Conservation (phyloP, 2,888 invertebrate species). For the Lepetodrilus schrolli region DNA sequence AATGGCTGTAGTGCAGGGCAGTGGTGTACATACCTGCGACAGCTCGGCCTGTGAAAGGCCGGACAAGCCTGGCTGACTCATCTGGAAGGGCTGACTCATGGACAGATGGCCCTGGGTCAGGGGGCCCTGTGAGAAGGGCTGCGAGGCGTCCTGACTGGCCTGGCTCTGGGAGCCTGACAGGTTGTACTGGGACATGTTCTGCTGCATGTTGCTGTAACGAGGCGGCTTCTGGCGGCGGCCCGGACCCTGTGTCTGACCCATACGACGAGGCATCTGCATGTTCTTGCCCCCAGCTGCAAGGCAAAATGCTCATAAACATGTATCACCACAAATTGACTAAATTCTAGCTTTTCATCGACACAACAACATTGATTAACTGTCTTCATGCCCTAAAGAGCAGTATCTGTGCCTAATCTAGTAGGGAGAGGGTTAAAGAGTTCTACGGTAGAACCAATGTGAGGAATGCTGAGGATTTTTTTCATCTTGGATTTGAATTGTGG, state of each 20-base stretch:
- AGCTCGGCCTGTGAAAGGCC: slow-evolving; percentile 83
- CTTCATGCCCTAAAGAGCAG: too few species aligned
- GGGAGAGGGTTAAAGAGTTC: too few species aligned
- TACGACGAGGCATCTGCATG: neutral
- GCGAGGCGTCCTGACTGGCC: slow-evolving; percentile 72
- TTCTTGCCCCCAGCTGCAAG: slow-evolving; percentile 12
- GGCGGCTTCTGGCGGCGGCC: slow-evolving; percentile 74
- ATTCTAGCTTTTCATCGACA: too few species aligned
- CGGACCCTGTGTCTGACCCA: neutral
- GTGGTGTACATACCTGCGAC: slow-evolving; percentile 74
- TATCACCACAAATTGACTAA: too few species aligned
- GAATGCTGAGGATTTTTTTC: too few species aligned
- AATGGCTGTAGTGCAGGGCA: too few species aligned
- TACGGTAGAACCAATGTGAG: too few species aligned
- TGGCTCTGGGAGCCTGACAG: slow-evolving; percentile 69
- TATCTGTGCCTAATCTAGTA: too few species aligned
- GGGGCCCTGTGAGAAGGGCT: slow-evolving; percentile 72
- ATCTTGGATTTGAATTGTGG: too few species aligned
- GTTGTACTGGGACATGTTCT: slow-evolving; percentile 41
- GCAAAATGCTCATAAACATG: neutral
- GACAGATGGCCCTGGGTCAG: slow-evolving; percentile 75
- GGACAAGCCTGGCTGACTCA: slow-evolving; percentile 77
- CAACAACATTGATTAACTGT: too few species aligned
- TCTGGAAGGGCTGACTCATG: slow-evolving; percentile 76
- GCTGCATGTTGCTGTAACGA: slow-evolving; percentile 72